phyloP scores from a whole-genome alignment of 2,113 vertebrate genomes.

The Artemisiospiza belli region DNA sequence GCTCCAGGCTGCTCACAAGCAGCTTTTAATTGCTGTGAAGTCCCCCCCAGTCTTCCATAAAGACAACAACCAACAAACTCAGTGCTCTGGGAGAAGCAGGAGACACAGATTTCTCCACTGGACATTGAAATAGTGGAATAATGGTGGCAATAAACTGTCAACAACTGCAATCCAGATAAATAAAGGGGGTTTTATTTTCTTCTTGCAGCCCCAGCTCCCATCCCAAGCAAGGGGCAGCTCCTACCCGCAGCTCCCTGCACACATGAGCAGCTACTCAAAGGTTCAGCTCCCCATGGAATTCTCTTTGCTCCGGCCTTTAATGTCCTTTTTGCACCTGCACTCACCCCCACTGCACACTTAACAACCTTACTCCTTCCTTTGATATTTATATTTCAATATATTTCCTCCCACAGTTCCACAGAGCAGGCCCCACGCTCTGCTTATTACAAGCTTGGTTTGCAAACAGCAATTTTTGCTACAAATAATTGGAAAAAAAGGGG shows the following conservation, averaged over 20 bases:
- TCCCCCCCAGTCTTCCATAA: background rate
- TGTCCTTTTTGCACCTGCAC: background rate
- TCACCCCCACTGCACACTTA: background rate
- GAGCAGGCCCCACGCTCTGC: background rate
- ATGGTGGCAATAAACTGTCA: background rate
- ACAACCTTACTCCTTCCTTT: background rate
- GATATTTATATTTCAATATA: background rate
- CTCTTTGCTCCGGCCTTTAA: background rate
- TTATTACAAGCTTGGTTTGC: background rate
- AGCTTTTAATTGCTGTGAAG: background rate
- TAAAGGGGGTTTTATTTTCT: background rate
- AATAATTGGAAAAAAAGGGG: background rate
- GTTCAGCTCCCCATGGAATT: background rate
- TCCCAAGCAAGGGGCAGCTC: background rate
- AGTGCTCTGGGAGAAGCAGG: background rate
- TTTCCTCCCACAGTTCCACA: background rate
- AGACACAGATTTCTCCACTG: background rate
- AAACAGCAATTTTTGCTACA: background rate
- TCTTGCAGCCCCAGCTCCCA: background rate
- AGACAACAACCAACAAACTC: background rate
- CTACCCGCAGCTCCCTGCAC: background rate
- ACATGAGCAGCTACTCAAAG: background rate
- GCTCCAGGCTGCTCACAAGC: background rate
- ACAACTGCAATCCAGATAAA: background rate
- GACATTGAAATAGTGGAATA: background rate